Base-by-base conservation (phyloP, 2,797 vertebrate genomes). In the Phoeniculus purpureus region DNA sequence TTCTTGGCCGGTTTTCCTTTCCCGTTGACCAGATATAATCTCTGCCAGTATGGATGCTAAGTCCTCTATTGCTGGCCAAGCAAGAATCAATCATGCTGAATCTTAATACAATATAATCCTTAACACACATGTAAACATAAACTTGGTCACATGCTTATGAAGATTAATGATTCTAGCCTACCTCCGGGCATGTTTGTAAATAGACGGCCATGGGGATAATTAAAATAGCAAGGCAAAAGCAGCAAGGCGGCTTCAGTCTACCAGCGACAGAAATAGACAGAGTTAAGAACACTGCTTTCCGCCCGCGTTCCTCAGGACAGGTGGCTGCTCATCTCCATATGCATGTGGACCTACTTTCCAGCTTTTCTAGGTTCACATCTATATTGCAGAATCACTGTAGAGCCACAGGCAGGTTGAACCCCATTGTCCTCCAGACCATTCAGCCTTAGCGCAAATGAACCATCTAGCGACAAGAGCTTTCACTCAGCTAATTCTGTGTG, bases 1-100 rank as follows among this genome's bases (percentile, higher is more conserved):
- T 96, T 96, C 92, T 96, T 96, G 93, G 95, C 90, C 83, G 80
- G 85, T 89, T 90, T 96, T 95, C 78, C 91, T 23, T 94, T 95
- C 94, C 90, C 48, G 80, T 94, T 95, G 96, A 96, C 94, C 96
- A 96, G 93, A 90, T 90, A 94, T 51, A 95, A 90, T 95, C 85
- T 81, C 86, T 92, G 92, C 82, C 93, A 96, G 92, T 92, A 82
- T 74, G 87, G 81, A 94, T 66, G 62, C 90, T 78, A 92, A 76
- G 60, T 91, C 77, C 64, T 95, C 62, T 87, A 26, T 70, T 1
- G 47, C 89, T 79, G 85, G 94, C 94, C 95, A 95, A 95, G 70
- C 75, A 66, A 93, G 89, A 96, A 83, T 90, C 93, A 95, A 31
- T 85, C 94, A 94, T 51, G 56, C 45, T 87, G 76, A 43, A 93